Conservation (phyloP, 1,140 invertebrate genomes). For the Bombus huntii region DNA sequence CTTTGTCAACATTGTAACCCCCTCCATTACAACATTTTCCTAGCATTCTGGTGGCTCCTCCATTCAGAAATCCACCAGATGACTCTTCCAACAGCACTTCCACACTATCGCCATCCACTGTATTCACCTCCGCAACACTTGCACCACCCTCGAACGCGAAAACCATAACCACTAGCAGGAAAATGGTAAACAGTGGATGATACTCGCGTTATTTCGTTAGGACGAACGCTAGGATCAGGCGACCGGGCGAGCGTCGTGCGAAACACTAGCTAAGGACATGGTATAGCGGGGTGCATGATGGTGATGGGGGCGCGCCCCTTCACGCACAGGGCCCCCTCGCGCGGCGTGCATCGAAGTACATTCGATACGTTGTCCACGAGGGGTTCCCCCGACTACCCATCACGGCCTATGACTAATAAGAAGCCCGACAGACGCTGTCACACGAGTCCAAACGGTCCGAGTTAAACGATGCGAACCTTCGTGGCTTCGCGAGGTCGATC, state of each 20-base stretch:
- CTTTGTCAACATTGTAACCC: background rate
- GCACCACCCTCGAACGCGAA: background rate
- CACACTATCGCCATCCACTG: background rate
- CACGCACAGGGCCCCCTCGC: slow-evolving; percentile 51
- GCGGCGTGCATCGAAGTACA: slow-evolving; percentile 55
- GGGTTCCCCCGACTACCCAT: slow-evolving; percentile 57
- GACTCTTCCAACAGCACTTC: background rate
- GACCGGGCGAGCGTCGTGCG: slow-evolving; percentile 73
- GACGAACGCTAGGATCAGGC: slow-evolving; percentile 59
- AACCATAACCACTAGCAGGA: background rate
- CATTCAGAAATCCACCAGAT: background rate
- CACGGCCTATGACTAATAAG: slow-evolving; percentile 72
- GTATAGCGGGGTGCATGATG: slow-evolving; percentile 45
- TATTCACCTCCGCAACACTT: background rate
- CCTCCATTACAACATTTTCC: background rate
- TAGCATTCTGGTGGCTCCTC: background rate
- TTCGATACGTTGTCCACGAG: slow-evolving; percentile 68
- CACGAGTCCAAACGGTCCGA: slow-evolving; percentile 47
- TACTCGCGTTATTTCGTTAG: slow-evolving; percentile 42
- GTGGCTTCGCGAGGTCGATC: slow-evolving; percentile 5
- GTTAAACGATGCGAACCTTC: slow-evolving; percentile 60
- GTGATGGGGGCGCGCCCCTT: slow-evolving; percentile 69
- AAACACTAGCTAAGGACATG: slow-evolving; percentile 68
- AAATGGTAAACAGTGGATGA: background rate
- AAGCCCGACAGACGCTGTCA: slow-evolving; percentile 61